Percentiles rank a stretch among this genome's conserved stretches.
phyloP scores from a whole-genome alignment of 2,888 invertebrate genomes.

The Phrixothrix hirtus region DNA sequence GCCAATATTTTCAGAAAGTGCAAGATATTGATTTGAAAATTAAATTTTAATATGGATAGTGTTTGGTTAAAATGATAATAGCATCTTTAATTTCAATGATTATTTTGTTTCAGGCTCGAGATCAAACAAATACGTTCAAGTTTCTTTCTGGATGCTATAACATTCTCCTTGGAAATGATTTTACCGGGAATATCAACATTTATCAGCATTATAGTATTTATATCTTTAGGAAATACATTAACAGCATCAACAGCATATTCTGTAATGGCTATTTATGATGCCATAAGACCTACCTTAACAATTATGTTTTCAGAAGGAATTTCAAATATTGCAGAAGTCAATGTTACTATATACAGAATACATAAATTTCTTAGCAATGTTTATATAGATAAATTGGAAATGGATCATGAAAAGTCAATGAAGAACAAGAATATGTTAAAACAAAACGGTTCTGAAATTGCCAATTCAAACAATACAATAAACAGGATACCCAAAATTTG shows the following conservation, averaged over 20 bases:
- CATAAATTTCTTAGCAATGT: conserved; percentile 62
- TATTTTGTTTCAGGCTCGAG: conserved; percentile 62
- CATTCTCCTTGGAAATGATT: conserved; percentile 85
- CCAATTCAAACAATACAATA: too few species aligned
- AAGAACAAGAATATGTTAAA: background rate
- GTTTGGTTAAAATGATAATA: too few species aligned
- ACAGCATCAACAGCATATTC: conserved; percentile 86
- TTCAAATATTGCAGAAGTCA: conserved; percentile 77
- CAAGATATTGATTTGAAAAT: too few species aligned
- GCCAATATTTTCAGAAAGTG: too few species aligned
- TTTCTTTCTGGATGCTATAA: conserved; percentile 74
- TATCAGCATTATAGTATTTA: conserved; percentile 77
- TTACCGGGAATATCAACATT: conserved; percentile 86
- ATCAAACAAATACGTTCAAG: conserved; percentile 73
- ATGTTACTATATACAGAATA: conserved; percentile 73
- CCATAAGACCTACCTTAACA: conserved; percentile 84
- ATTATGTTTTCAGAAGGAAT: conserved; percentile 90
- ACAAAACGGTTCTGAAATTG: background rate
- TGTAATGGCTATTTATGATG: conserved; percentile 87
- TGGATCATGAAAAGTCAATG: too few species aligned
- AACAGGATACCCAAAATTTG: conserved; percentile 57
- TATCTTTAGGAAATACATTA: conserved; percentile 70
- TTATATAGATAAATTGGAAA: conserved; percentile 47
- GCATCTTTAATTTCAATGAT: background rate
- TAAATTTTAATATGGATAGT: too few species aligned